Conservation (phyloP, 1,140 invertebrate genomes). For the Platorchestia sp. region DNA sequence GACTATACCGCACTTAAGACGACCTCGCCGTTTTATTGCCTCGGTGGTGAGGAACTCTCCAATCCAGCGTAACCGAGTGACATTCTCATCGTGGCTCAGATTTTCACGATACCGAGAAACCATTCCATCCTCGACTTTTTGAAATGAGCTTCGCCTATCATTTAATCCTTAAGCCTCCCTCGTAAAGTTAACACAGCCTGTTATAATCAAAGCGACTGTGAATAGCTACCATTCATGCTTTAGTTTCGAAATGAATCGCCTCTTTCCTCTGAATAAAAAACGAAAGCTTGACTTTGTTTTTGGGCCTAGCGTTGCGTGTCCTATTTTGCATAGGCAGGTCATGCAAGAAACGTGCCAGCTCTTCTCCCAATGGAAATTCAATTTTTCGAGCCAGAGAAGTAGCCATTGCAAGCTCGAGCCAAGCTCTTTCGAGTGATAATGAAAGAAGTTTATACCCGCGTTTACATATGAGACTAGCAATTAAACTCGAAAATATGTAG, state of each 20-base stretch:
- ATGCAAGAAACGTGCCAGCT: not conserved
- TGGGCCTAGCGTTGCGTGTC: slow-evolving; percentile 3
- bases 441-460: not conserved
- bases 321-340: slow-evolving; percentile 6
- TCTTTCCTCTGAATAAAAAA: not conserved
- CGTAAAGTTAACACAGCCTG: slow-evolving; percentile 6
- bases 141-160: not conserved
- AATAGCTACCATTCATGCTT: not conserved
- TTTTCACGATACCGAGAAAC: not conserved
- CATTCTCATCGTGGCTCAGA: not conserved
- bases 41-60: not conserved
- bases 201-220: slow-evolving; percentile 1
- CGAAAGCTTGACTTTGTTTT: not conserved
- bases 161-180: not conserved
- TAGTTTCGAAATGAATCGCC: not conserved
- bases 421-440: not conserved
- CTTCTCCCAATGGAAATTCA: not conserved
- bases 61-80: slow-evolving; percentile 24
- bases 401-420: not conserved
- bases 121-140: not conserved
- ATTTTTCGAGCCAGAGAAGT: not conserved
- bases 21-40: not conserved
- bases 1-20: not conserved
- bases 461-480: not conserved
- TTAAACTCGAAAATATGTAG: not conserved